These are phyloP conservation scores for Channa maculata DNA, from an alignment of 2,113 vertebrate genomes.

Conservation along the genomic window DNA sequence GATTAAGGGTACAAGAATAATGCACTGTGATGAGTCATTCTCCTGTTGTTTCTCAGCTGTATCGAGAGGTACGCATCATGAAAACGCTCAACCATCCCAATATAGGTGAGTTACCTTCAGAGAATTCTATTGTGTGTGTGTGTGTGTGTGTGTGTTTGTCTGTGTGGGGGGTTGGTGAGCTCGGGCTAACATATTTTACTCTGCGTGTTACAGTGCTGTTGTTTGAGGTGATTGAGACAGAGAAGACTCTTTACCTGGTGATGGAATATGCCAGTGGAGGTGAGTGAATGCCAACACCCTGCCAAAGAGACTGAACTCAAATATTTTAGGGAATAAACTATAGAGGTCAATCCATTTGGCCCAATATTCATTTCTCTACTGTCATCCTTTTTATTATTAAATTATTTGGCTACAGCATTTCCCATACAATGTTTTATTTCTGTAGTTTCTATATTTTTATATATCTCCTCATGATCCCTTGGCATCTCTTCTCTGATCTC, in stretches of 20 bases:
- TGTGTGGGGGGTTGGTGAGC: not conserved
- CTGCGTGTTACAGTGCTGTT: conserved; percentile 84
- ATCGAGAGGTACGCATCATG: conserved; percentile 93
- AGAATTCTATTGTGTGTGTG: not conserved
- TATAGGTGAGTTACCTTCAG: conserved; percentile 85
- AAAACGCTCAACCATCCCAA: conserved; percentile 92
- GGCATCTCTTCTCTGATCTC: conserved; percentile 13
- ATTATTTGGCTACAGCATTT: not conserved
- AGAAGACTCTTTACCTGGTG: conserved; percentile 91
- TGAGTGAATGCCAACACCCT: conserved; percentile 58
- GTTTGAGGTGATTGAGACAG: conserved; percentile 91
- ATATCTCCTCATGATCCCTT: conserved; percentile 23
- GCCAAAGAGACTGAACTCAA: conserved; percentile 11
- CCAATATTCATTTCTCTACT: not conserved
- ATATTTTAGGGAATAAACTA: too few species aligned
- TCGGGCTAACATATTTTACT: conserved; percentile 13
- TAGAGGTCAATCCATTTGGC: not conserved
- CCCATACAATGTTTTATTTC: conserved; percentile 35
- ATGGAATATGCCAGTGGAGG: conserved; percentile 93
- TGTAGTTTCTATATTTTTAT: conserved; percentile 20
- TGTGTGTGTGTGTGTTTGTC: not conserved
- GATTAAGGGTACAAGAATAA: too few species aligned
- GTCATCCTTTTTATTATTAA: not conserved
- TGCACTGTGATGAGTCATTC: not conserved
- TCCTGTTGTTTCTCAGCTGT: conserved; percentile 79